Percentiles rank a stretch among this genome's conserved stretches.
These are phyloP conservation scores for Ageneiosus marmoratus DNA, from an alignment of 2,113 vertebrate species.

Conservation along the genomic window DNA sequence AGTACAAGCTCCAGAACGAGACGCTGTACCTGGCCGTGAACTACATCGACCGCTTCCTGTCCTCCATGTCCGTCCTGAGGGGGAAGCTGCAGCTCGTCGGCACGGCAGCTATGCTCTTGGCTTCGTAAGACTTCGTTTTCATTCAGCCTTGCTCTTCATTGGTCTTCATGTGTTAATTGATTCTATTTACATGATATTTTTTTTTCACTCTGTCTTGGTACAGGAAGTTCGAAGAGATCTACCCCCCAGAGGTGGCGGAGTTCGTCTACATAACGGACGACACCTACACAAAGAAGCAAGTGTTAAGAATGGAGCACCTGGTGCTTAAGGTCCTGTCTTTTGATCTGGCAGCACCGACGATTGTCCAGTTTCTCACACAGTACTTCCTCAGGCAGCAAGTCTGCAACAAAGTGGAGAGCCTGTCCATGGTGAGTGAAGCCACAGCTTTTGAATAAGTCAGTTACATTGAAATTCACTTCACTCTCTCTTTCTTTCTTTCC, in stretches of 20 bases:
- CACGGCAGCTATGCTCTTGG: slow-evolving; percentile 94
- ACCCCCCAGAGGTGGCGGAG: slow-evolving; percentile 95
- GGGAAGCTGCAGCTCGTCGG: slow-evolving; percentile 97
- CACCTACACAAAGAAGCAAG: slow-evolving; percentile 97
- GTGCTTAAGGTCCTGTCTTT: slow-evolving; percentile 96
- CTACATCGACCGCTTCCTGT: slow-evolving; percentile 97
- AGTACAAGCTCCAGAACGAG: slow-evolving; percentile 96
- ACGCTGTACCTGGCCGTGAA: slow-evolving; percentile 94
- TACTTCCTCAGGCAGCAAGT: slow-evolving; percentile 83
- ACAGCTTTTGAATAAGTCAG: neutral
- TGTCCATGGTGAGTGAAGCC: slow-evolving; percentile 88
- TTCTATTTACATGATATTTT: neutral
- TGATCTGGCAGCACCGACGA: slow-evolving; percentile 92
- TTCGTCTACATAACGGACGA: slow-evolving; percentile 99
- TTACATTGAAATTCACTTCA: no score
- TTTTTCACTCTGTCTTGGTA: neutral
- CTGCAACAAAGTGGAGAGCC: slow-evolving; percentile 80
- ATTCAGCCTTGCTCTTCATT: no score
- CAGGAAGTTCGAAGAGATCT: slow-evolving; percentile 99
- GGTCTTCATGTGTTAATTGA: neutral
- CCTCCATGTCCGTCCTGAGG: slow-evolving; percentile 95
- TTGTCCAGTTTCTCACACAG: slow-evolving; percentile 94
- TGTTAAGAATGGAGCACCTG: slow-evolving; percentile 96
- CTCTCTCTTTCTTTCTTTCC: slow-evolving; percentile 24
- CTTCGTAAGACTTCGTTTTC: slow-evolving; percentile 82